These are phyloP conservation scores for Lytechinus pictus DNA, from an alignment of 35 echinoderm and acorn worm species.

Conservation along the genomic window DNA sequence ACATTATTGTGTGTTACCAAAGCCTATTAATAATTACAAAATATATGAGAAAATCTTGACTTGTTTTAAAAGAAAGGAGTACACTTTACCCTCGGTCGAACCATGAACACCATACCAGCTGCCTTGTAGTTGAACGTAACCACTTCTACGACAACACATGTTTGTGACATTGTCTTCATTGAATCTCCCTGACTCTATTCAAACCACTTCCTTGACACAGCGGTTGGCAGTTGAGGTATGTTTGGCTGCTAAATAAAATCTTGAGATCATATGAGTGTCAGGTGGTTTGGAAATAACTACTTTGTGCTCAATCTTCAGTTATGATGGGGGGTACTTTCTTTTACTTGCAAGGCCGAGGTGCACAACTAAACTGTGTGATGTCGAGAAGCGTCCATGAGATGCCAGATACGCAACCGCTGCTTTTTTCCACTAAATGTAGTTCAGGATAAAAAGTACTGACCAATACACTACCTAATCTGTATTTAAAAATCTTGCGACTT, in stretches of 20 bases:
- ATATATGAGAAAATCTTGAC: no score
- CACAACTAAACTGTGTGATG: neutral
- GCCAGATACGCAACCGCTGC: neutral
- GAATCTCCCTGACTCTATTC: neutral
- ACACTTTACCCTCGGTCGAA: neutral
- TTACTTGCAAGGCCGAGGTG: neutral
- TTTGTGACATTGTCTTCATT: slow-evolving; percentile 39
- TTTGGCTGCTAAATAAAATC: neutral
- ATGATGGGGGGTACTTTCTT: neutral
- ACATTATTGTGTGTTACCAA: no score
- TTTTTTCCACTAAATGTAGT: neutral
- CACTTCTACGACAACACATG: slow-evolving; percentile 50
- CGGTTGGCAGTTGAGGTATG: neutral
- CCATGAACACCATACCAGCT: neutral
- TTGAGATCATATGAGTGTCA: neutral
- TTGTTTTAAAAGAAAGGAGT: neutral
- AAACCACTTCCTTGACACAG: neutral
- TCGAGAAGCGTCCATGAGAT: neutral
- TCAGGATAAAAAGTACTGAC: neutral
- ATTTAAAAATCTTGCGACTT: neutral
- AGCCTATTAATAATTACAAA: no score
- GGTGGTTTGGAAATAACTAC: neutral
- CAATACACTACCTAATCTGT: neutral
- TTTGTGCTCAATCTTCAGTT: neutral
- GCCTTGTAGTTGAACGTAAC: slow-evolving; percentile 51